A percentile compares a stretch with the other conserved stretches of the same genome.
These are phyloP conservation scores for Tridacna crocea DNA, from an alignment of 2,888 invertebrate species.

Conservation along the genomic window DNA sequence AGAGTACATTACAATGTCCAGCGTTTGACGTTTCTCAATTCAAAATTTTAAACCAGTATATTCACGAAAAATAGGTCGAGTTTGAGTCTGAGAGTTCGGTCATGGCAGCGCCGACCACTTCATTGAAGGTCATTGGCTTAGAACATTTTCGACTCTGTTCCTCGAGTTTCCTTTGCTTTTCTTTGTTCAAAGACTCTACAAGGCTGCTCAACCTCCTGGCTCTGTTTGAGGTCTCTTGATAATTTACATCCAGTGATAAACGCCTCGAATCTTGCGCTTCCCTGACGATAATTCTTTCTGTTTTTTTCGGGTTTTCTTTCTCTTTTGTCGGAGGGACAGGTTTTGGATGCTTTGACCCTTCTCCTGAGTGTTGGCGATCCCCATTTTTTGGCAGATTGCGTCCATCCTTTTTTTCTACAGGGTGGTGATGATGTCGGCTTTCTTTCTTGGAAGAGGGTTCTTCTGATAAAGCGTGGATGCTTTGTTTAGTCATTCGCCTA, in stretches of 20 bases:
- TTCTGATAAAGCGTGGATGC: conserved; percentile 23
- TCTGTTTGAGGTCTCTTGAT: conserved; percentile 18
- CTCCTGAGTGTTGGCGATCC: conserved; percentile 12
- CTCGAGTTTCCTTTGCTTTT: conserved; percentile 35
- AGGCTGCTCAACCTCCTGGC: conserved; percentile 36
- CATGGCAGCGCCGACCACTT: conserved; percentile 51
- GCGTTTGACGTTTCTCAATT: no score
- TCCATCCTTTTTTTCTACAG: neutral
- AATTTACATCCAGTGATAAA: neutral
- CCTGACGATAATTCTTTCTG: conserved; percentile 29
- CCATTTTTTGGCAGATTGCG: neutral
- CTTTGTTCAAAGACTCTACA: conserved; percentile 47
- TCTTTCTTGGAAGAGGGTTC: conserved; percentile 11
- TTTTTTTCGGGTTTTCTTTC: conserved; percentile 19
- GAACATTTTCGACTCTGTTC: conserved; percentile 44
- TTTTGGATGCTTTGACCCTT: neutral
- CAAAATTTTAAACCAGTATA: no score
- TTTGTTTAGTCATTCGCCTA: conserved; percentile 40
- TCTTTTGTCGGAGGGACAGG: neutral
- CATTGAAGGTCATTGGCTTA: conserved; percentile 40
- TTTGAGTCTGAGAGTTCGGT: conserved; percentile 29
- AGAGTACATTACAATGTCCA: no score
- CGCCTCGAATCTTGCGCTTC: conserved; percentile 1
- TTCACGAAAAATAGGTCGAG: neutral
- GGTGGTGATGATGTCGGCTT: neutral